phyloP scores from a whole-genome alignment of 2,797 vertebrate genomes.

The Heteromormyrus szaboi region DNA sequence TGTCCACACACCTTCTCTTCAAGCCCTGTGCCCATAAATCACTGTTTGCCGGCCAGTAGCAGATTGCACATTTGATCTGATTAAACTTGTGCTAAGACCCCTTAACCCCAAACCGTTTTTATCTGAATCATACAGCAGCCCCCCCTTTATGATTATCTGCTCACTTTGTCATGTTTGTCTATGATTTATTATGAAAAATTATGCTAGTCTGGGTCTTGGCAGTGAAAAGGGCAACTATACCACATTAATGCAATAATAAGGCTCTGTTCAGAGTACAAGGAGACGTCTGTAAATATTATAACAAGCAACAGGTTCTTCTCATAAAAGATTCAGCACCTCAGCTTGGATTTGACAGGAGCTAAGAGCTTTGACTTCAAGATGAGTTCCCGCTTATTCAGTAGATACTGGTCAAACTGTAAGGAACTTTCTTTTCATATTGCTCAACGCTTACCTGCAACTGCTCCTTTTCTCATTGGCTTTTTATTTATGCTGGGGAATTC shows the following conservation, averaged over 20 bases:
- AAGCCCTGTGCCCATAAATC: neutral
- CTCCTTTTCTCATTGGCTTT: constrained; percentile 33
- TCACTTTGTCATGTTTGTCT: constrained; percentile 34
- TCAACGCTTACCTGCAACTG: constrained; percentile 9
- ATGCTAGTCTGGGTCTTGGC: constrained; percentile 35
- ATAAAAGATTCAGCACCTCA: constrained; percentile 65
- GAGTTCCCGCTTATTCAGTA: constrained; percentile 29
- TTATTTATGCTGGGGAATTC: constrained; percentile 48
- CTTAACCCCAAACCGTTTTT: constrained; percentile 11
- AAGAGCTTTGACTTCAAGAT: constrained; percentile 56
- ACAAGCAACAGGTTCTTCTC: constrained; percentile 61
- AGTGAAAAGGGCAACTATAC: constrained; percentile 47
- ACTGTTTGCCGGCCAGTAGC: neutral
- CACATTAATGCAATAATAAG: constrained; percentile 50
- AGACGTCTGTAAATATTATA: constrained; percentile 65
- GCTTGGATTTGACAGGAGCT: constrained; percentile 56
- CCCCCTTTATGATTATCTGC: neutral
- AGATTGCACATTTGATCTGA: constrained; percentile 19
- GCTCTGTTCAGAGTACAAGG: constrained; percentile 46
- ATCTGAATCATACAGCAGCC: neutral
- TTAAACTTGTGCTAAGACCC: constrained; percentile 20
- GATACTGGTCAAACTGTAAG: constrained; percentile 35
- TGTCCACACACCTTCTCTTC: neutral
- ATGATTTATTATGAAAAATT: constrained; percentile 44
- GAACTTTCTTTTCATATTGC: constrained; percentile 34